phyloP scores from a whole-genome alignment of 2,888 invertebrate genomes.

The Octodonta nipae region DNA sequence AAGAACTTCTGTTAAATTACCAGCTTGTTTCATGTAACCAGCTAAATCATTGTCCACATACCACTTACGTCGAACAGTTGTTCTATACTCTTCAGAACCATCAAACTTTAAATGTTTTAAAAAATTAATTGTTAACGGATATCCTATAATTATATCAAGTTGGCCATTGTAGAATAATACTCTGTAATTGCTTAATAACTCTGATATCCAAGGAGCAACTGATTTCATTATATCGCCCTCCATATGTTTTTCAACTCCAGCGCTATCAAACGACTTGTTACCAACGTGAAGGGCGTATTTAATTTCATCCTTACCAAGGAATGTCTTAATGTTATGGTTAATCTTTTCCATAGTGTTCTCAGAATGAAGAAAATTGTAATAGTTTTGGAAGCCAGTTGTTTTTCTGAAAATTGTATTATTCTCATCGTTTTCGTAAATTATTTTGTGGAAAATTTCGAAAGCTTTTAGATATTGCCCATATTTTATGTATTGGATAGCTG shows the following conservation, averaged over 20 bases:
- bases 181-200: not conserved
- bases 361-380: not conserved
- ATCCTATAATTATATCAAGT: not conserved
- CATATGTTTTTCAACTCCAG: not conserved
- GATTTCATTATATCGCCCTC: not conserved
- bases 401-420: no score
- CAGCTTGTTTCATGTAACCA: not conserved
- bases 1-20: constrained; percentile 2
- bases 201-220: constrained; percentile 1
- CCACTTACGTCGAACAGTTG: not conserved
- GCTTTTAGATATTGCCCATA: no score
- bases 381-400: not conserved
- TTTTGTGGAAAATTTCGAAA: no score
- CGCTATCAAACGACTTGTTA: not conserved
- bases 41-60: constrained; percentile 1
- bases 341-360: no score
- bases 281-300: not conserved
- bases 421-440: no score
- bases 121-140: not conserved
- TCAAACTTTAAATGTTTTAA: constrained; percentile 1
- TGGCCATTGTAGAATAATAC: constrained; percentile 3
- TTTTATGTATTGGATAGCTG: no score
- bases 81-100: not conserved
- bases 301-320: not conserved
- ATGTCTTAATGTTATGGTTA: not conserved